phyloP scores from a whole-genome alignment of 1,140 invertebrate species.

The Papilio polyxenes region DNA sequence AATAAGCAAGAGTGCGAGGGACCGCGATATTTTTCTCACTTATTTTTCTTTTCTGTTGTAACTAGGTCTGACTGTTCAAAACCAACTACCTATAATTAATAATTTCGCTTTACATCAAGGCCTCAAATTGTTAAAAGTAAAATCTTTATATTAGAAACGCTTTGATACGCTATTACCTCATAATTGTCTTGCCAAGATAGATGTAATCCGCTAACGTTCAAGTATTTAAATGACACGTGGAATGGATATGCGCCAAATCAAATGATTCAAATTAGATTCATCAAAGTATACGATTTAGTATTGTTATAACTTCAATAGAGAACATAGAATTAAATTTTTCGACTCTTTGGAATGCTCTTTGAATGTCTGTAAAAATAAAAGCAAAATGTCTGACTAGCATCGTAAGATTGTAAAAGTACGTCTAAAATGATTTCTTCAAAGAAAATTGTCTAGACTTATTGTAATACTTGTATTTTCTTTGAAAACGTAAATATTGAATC shows the following conservation, averaged over 20 bases:
- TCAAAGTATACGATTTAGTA: not conserved
- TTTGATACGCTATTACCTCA: not conserved
- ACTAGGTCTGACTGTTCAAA: too few species aligned
- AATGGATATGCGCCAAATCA: conserved; percentile 3
- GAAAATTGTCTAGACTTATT: not conserved
- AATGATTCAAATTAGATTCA: conserved; percentile 3
- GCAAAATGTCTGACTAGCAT: not conserved
- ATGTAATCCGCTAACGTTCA: not conserved
- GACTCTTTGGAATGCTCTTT: not conserved
- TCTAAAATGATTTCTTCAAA: not conserved
- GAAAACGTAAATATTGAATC: not conserved
- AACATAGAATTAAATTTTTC: not conserved
- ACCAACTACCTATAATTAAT: too few species aligned
- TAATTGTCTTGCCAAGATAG: conserved; percentile 15
- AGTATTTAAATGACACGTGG: not conserved
- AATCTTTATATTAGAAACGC: not conserved
- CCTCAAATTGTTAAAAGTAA: not conserved
- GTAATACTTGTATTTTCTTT: not conserved
- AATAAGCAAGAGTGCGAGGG: too few species aligned
- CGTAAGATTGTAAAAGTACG: not conserved
- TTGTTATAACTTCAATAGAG: not conserved
- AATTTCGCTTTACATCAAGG: not conserved
- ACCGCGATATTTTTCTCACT: too few species aligned
- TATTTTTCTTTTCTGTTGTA: too few species aligned
- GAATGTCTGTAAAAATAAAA: not conserved